These are phyloP conservation scores for Stegophylla sp. DNA, from an alignment of 2,888 invertebrate genomes.

Conservation along the genomic window DNA sequence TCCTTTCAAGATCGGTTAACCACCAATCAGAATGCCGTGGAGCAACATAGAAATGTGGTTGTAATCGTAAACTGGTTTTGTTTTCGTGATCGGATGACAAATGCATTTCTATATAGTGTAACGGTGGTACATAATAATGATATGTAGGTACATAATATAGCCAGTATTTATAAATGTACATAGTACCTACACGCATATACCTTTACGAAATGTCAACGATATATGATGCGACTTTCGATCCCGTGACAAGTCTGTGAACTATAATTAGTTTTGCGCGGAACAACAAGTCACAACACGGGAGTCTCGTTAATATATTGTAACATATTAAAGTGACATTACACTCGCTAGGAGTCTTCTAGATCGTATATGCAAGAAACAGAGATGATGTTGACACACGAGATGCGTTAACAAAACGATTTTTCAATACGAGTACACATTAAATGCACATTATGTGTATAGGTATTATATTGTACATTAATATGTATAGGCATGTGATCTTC, in stretches of 20 bases:
- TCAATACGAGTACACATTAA: too few relatives aligned
- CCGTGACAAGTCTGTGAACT: background rate
- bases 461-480: too few relatives aligned
- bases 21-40: slow-evolving; percentile 21
- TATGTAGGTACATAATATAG: background rate
- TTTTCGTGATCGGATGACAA: slow-evolving; percentile 49
- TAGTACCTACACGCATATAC: background rate
- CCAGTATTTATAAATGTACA: background rate
- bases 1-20: slow-evolving; percentile 38
- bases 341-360: background rate
- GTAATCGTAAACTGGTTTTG: slow-evolving; percentile 43
- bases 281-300: background rate
- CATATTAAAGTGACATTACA: background rate
- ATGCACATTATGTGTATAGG: too few relatives aligned
- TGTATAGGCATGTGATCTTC: too few relatives aligned
- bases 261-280: background rate
- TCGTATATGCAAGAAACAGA: too few relatives aligned
- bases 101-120: slow-evolving; percentile 14
- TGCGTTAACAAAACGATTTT: too few relatives aligned
- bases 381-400: too few relatives aligned
- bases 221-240: slow-evolving; percentile 1
- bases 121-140: background rate
- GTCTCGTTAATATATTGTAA: background rate
- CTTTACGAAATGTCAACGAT: slow-evolving; percentile 30
- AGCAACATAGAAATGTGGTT: background rate